Conservation (phyloP, 2,113 vertebrate species). For the Pseudolaguvia tuberculata region DNA sequence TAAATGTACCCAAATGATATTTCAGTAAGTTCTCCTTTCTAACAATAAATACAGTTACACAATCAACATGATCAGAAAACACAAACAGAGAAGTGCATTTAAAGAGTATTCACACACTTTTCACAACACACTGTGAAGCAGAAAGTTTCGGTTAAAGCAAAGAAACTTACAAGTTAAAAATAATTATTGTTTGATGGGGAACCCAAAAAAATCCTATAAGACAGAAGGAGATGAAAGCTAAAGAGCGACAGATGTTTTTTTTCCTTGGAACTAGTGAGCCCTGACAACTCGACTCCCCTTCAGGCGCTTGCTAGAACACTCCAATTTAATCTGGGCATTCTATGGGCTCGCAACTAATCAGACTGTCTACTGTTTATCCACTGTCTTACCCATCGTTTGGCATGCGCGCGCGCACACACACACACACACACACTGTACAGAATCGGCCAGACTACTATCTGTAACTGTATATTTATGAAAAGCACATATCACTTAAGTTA, state of each 20-base stretch:
- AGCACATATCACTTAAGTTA: not conserved
- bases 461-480: not conserved
- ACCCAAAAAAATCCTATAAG: not conserved
- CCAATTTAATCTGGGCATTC: conserved; percentile 36
- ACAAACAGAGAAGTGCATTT: not conserved
- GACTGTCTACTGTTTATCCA: conserved; percentile 29
- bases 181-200: not conserved
- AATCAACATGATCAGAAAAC: not conserved
- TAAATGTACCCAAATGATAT: not conserved
- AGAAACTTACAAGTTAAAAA: not conserved
- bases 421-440: conserved; percentile 7
- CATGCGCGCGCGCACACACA: not conserved
- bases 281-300: conserved; percentile 28
- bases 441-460: not conserved
- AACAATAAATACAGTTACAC: not conserved
- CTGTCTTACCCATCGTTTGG: not conserved
- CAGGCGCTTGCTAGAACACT: conserved; percentile 6
- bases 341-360: conserved; percentile 29
- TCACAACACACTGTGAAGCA: no score
- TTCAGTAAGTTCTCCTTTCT: not conserved
- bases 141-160: not conserved
- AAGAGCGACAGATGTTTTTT: conserved; percentile 14
- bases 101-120: no score
- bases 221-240: not conserved
- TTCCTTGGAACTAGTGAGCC: conserved; percentile 29